Conservation (phyloP, 2,113 vertebrate species). For the Chiloscyllium plagiosum region DNA sequence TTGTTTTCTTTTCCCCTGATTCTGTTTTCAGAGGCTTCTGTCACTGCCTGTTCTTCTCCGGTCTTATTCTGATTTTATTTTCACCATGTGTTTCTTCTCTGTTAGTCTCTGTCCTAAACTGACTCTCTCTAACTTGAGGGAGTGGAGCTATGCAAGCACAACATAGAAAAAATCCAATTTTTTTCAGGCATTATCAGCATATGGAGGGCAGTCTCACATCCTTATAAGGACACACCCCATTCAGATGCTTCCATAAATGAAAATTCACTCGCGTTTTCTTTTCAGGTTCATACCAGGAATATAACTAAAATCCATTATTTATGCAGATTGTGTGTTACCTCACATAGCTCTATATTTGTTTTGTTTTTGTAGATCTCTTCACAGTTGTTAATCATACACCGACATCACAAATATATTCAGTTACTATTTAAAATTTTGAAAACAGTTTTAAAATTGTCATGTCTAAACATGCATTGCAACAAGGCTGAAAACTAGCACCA, state of each 20-base stretch:
- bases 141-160: no score
- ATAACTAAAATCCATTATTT: not conserved
- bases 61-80: not conserved
- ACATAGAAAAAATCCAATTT: no score
- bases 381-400: not conserved
- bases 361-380: not conserved
- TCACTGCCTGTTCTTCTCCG: no score
- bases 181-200: not conserved
- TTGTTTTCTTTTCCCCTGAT: no score
- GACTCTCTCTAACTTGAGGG: not conserved
- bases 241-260: not conserved
- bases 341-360: not conserved
- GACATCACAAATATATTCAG: not conserved
- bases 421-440: not conserved
- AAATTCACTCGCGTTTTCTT: not conserved
- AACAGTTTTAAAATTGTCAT: not conserved
- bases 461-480: not conserved
- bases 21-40: no score
- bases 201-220: not conserved
- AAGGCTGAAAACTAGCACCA: not conserved
- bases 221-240: not conserved
- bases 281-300: not conserved
- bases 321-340: not conserved
- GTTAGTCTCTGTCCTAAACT: not conserved
- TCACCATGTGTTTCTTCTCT: not conserved